Conservation (phyloP, 2,113 vertebrate genomes). For the Cariama cristata region DNA sequence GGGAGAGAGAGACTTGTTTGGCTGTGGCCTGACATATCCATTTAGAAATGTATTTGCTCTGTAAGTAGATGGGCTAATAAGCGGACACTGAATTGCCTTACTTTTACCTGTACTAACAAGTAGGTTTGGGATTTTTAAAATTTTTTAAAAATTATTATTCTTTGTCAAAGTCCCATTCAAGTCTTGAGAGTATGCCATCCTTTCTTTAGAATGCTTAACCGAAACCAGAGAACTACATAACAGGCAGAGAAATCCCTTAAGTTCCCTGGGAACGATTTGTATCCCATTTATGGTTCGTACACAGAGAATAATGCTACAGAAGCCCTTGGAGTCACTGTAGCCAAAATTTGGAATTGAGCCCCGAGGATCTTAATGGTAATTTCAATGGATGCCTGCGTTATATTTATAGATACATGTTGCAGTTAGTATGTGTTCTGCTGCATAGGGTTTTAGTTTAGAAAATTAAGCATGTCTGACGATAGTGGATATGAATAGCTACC, state of each 20-base stretch:
- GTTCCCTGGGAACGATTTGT: neutral
- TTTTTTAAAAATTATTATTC: no score
- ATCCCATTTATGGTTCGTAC: neutral
- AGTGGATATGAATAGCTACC: neutral
- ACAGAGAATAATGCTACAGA: neutral
- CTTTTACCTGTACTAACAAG: neutral
- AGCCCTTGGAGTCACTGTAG: neutral
- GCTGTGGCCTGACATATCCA: neutral
- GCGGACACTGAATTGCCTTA: neutral
- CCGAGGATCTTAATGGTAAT: neutral
- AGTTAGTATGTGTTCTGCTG: neutral
- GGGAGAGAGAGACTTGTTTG: neutral
- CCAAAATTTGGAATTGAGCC: neutral
- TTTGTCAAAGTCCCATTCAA: neutral
- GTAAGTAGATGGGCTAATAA: neutral
- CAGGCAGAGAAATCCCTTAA: neutral
- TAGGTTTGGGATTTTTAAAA: neutral
- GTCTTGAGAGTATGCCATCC: neutral
- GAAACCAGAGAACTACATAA: neutral
- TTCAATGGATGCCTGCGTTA: neutral
- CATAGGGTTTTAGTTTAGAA: neutral
- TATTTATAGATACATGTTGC: neutral
- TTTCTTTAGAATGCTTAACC: neutral
- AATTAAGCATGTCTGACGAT: neutral
- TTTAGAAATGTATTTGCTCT: neutral